Evolutionary conservation across 2,888 invertebrate genomes (phyloP).

Genomic region (Rhaphigaster nebulosa): DNA sequence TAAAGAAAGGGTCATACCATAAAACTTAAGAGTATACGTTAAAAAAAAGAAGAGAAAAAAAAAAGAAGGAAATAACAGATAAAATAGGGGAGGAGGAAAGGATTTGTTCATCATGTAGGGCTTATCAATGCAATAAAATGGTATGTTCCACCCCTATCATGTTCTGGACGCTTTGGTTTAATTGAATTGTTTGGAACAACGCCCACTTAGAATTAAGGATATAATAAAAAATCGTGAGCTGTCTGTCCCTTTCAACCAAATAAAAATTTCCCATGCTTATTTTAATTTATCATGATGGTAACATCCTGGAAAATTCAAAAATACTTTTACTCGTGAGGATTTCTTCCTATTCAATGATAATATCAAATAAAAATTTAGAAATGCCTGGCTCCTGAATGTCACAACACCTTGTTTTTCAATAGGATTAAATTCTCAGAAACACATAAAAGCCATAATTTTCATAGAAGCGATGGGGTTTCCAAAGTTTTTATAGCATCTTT

Average conservation of each 20-base stretch:
- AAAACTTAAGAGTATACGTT: background rate
- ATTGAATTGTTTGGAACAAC: background rate
- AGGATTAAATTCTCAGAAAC: too few species aligned
- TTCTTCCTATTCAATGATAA: too few species aligned
- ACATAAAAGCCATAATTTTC: too few species aligned
- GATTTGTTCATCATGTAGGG: conserved; percentile 7
- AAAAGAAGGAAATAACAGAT: background rate
- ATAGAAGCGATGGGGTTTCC: too few species aligned
- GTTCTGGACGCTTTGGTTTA: background rate
- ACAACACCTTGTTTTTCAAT: too few species aligned
- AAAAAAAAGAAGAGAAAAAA: background rate
- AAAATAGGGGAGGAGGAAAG: background rate
- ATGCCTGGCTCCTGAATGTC: too few species aligned
- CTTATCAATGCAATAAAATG: background rate
- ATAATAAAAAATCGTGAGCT: background rate
- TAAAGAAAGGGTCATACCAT: background rate
- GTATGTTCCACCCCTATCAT: conserved; percentile 8
- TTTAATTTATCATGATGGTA: too few species aligned
- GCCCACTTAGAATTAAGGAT: background rate
- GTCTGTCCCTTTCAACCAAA: background rate
- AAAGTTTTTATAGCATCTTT: too few species aligned
- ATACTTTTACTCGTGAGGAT: too few species aligned
- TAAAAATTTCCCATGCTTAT: background rate
- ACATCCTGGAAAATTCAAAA: too few species aligned
- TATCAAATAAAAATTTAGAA: too few species aligned